phyloP scores from a whole-genome alignment of 2,888 invertebrate species.

The Acanthoscelides obtectus region DNA sequence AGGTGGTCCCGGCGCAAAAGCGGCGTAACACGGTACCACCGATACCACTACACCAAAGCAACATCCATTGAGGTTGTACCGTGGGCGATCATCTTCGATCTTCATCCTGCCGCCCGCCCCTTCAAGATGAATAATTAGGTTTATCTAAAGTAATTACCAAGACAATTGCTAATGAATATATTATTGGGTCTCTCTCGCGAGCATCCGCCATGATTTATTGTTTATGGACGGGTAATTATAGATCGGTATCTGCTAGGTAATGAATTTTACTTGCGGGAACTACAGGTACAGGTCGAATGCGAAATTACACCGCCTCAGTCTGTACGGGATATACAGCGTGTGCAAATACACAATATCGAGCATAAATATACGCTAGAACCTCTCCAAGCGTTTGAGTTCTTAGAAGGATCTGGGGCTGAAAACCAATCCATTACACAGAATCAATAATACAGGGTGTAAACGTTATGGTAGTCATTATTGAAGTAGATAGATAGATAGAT shows the following conservation, averaged over 20 bases:
- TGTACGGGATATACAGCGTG: not conserved
- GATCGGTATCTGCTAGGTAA: not conserved
- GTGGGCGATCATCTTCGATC: conserved; percentile 11
- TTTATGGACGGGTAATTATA: conserved; percentile 7
- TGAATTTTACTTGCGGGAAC: not conserved
- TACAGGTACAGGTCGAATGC: not conserved
- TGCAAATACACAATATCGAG: not conserved
- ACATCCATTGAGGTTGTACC: not conserved
- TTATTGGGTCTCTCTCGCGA: conserved; percentile 13
- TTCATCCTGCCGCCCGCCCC: not conserved
- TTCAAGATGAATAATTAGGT: conserved; percentile 14
- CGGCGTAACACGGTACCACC: not conserved
- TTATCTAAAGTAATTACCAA: conserved; percentile 21
- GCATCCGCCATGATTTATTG: conserved; percentile 8
- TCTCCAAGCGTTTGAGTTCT: too few relatives aligned
- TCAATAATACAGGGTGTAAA: too few relatives aligned
- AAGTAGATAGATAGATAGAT: too few relatives aligned
- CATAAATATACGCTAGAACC: too few relatives aligned
- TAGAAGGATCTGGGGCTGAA: too few relatives aligned
- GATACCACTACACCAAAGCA: not conserved
- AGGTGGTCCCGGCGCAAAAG: not conserved
- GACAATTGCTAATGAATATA: conserved; percentile 23
- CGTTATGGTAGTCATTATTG: too few relatives aligned
- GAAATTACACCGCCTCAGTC: not conserved
- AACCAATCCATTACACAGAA: too few relatives aligned